Conservation (phyloP, 2,797 vertebrate species). For the Hypotaenidia okinawae region DNA sequence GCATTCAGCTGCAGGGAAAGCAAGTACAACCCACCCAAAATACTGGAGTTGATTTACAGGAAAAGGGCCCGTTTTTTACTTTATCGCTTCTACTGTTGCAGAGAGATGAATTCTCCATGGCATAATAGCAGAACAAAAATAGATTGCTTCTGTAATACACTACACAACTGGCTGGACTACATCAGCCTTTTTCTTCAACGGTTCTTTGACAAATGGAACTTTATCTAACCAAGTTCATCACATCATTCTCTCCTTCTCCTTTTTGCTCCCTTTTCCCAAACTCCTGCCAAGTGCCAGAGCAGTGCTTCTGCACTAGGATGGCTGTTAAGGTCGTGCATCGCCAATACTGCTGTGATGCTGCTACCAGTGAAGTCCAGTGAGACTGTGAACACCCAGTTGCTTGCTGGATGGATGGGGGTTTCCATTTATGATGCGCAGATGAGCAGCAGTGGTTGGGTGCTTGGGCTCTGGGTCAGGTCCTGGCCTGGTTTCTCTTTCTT, state of each 20-base stretch:
- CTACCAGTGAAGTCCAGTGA: neutral
- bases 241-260: neutral
- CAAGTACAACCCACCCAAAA: neutral
- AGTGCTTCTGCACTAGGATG: neutral
- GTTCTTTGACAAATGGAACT: slow-evolving; percentile 47
- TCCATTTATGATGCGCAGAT: neutral
- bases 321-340: neutral
- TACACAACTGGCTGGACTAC: slow-evolving; percentile 30
- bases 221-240: neutral
- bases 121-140: slow-evolving; percentile 61
- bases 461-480: neutral
- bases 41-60: slow-evolving; percentile 27
- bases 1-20: neutral
- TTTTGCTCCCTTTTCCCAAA: neutral
- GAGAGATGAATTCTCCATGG: slow-evolving; percentile 56
- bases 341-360: neutral
- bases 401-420: neutral
- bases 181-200: neutral
- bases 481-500: neutral
- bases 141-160: slow-evolving; percentile 43
- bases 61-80: slow-evolving; percentile 44
- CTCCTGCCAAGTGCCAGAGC: neutral
- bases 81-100: slow-evolving; percentile 25
- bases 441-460: neutral
- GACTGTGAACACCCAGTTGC: neutral